Conservation (phyloP, 2,888 invertebrate species). For the Caenorhabditis drosophilae region DNA sequence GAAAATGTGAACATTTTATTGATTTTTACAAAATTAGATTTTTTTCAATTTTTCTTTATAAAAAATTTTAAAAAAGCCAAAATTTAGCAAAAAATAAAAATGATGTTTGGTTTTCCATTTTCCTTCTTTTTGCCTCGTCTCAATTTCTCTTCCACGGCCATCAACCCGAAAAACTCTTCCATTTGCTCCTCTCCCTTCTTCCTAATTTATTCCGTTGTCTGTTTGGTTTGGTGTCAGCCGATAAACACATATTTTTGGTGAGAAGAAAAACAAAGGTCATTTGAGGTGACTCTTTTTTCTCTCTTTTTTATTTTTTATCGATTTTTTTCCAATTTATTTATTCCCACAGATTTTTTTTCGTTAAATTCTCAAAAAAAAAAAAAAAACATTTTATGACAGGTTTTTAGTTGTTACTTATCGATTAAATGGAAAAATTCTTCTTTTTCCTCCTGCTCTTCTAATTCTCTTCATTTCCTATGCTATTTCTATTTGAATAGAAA, state of each 20-base stretch:
- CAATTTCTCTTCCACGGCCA: constrained; percentile 35
- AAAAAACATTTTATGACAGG: neutral
- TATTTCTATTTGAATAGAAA: too few species aligned
- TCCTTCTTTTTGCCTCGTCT: neutral
- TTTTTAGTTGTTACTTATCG: too few species aligned
- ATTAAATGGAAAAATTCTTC: too few species aligned
- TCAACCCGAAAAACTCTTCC: too few species aligned
- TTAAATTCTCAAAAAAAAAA: neutral
- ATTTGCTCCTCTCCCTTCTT: too few species aligned
- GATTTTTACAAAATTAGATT: too few species aligned
- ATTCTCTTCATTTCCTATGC: neutral
- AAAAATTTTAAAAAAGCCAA: neutral
- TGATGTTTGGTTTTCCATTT: constrained; percentile 25
- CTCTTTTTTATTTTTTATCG: constrained; percentile 4
- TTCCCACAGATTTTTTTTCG: too few species aligned
- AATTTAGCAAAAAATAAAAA: constrained; percentile 1
- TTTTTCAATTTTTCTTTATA: neutral
- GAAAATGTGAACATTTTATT: too few species aligned
- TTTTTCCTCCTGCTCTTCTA: too few species aligned
- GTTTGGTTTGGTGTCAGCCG: neutral
- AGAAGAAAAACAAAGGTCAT: neutral
- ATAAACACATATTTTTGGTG: neutral
- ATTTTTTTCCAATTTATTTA: too few species aligned
- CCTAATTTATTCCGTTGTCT: neutral
- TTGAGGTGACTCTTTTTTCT: constrained; percentile 9